Base-by-base conservation (phyloP, 2,797 vertebrate genomes). In the Nannoperca obscura region DNA sequence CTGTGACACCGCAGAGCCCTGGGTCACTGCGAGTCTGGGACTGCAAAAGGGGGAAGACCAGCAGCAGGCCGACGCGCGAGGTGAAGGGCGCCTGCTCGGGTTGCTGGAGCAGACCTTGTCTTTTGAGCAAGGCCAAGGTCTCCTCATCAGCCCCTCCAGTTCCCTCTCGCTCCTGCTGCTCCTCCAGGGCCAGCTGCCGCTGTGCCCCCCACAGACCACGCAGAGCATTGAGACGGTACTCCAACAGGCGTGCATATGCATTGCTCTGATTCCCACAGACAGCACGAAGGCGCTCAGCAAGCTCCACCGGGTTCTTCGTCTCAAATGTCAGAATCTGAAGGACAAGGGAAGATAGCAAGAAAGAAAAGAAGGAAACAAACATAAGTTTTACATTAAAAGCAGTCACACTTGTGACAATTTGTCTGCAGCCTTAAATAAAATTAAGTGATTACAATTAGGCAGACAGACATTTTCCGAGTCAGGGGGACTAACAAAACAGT, bases 201-300 rank as follows among this genome's bases (percentile, higher is more conserved):
- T 99, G 98, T 7, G 98, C 98, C 5, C 97, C 98, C 98, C 98
- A 99, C 74, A 99, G 96, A 59, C 98, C 98, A 0, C 98, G 96
- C 86, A 99, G 87, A 1, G 98, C 98, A 7, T 99, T 99, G 55
- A 99, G 96, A 9, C 98, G 97, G 89, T 99, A 99, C 83, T 99
- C 98, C 83, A 99, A 93, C 66, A 99, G 95, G 11, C 98, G 97
- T 1, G 98, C 98, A 0, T 99, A 99, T 2, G 98, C 98, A 2
- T 99, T 99, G 93, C 98, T 99, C 95, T 99, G 98, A 89, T 99
- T 99, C 5, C 98, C 98, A n/a, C 98, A 99, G 53, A 99, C 96
- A 0, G 98, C 96, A 8, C 98, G 97, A 32, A 99, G 88, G 36
- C 97, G 97, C 90, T 99, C 98, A 0, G 98, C 97, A 58, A 99